Conservation (phyloP, 2,888 invertebrate species). For the Polydrusus tereticollis region DNA sequence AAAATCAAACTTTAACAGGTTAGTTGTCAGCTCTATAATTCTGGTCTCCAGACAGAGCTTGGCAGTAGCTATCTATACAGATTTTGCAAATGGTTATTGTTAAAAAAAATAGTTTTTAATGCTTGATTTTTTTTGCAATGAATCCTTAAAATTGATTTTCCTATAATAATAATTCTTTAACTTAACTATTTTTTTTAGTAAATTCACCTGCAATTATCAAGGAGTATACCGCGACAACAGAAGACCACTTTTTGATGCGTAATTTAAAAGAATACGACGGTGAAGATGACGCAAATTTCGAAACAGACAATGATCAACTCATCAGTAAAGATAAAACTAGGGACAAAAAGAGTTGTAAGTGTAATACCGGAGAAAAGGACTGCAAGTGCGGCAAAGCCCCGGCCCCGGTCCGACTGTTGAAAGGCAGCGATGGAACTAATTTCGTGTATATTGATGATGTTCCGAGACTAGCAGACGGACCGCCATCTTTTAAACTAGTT, state of each 20-base stretch:
- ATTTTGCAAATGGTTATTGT: too few relatives aligned
- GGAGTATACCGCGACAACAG: constrained; percentile 4
- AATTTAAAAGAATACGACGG: constrained; percentile 21
- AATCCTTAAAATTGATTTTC: too few relatives aligned
- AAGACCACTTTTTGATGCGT: constrained; percentile 8
- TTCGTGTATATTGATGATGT: constrained; percentile 32
- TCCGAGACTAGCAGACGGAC: constrained; percentile 7
- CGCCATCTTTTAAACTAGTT: constrained; percentile 10
- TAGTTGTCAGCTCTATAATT: too few relatives aligned
- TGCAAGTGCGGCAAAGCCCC: constrained; percentile 49
- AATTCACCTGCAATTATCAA: neutral
- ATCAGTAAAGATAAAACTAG: constrained; percentile 5
- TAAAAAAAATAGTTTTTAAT: too few relatives aligned
- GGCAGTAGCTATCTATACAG: too few relatives aligned
- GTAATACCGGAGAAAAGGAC: constrained; percentile 47
- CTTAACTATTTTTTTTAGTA: neutral
- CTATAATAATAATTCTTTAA: too few relatives aligned
- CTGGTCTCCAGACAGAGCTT: too few relatives aligned
- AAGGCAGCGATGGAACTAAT: constrained; percentile 3
- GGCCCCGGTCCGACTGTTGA: neutral
- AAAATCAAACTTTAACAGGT: neutral
- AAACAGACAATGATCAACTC: neutral
- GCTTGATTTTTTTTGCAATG: too few relatives aligned
- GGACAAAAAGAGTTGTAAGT: constrained; percentile 37
- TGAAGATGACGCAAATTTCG: neutral